Percentiles rank a stretch among this genome's conserved stretches.
Conservation (phyloP, 2,888 invertebrate genomes). For the Rotaria macrura region DNA sequence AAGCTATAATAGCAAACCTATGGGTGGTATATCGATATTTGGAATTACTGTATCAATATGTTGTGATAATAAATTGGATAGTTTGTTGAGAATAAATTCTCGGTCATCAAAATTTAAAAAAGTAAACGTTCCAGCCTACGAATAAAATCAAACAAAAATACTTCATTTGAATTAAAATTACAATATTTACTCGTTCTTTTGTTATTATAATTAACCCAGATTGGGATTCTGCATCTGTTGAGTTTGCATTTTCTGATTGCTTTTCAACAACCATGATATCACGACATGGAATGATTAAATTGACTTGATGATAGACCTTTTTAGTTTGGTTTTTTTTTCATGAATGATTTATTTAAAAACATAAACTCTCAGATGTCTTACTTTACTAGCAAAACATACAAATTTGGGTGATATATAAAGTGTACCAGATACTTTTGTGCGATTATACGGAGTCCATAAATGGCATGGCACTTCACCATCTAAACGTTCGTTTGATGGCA, state of each 20-base stretch:
- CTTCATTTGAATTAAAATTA: too few species aligned
- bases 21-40: slow-evolving; percentile 2
- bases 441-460: slow-evolving; percentile 87
- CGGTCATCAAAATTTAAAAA: slow-evolving; percentile 78
- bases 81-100: slow-evolving; percentile 75
- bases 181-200: slow-evolving; percentile 59
- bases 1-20: neutral
- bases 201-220: slow-evolving; percentile 67
- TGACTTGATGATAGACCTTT: slow-evolving; percentile 68
- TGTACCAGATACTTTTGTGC: slow-evolving; percentile 72
- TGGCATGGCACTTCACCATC: slow-evolving; percentile 82
- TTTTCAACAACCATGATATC: slow-evolving; percentile 69
- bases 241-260: slow-evolving; percentile 20
- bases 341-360: neutral
- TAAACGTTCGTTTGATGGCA: slow-evolving; percentile 77
- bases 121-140: slow-evolving; percentile 60
- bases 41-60: slow-evolving; percentile 51
- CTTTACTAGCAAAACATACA: slow-evolving; percentile 86
- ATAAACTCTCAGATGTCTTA: slow-evolving; percentile 49
- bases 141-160: too few species aligned
- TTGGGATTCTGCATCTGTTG: neutral
- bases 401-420: slow-evolving; percentile 85
- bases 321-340: neutral
- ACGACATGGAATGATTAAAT: slow-evolving; percentile 74
- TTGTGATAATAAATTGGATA: slow-evolving; percentile 70